Evolutionary conservation across 2,888 invertebrate species (phyloP).

Genomic region (Pimpla rufipes): DNA sequence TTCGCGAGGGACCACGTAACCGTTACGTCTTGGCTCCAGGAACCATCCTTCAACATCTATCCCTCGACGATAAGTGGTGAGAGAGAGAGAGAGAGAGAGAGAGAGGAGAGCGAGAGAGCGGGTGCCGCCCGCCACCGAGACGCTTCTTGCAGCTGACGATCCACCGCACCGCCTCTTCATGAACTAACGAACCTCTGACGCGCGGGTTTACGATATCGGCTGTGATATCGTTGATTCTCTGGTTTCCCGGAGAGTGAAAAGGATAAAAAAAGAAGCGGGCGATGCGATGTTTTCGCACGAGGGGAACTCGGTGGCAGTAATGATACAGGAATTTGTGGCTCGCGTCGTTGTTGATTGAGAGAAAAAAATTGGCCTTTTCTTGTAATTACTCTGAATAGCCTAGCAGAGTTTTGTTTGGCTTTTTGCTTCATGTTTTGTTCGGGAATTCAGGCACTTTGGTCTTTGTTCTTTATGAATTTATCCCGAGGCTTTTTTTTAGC

Average conservation of each 20-base stretch:
- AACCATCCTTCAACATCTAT: conserved; percentile 87
- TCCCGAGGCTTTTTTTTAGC: too few species aligned
- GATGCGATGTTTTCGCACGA: neutral
- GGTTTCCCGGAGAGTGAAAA: neutral
- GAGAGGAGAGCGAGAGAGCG: too few species aligned
- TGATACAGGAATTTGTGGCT: too few species aligned
- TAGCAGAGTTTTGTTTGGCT: too few species aligned
- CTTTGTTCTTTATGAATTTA: too few species aligned
- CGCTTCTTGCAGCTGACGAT: conserved; percentile 4
- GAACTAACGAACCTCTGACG: neutral
- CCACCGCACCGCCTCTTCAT: neutral
- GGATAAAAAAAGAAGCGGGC: neutral
- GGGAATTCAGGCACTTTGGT: too few species aligned
- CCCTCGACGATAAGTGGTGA: conserved; percentile 87
- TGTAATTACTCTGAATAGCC: too few species aligned
- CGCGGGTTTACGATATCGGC: neutral
- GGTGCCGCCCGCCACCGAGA: neutral
- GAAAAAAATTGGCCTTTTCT: too few species aligned
- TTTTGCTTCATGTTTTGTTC: too few species aligned
- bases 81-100: too few species aligned
- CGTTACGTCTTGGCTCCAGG: conserved; percentile 87
- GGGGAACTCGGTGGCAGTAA: neutral
- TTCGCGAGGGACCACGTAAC: conserved; percentile 87
- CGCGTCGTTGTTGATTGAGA: too few species aligned
- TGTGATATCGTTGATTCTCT: neutral